These are phyloP conservation scores for Carpatolechia fugitivella DNA, from an alignment of 2,888 invertebrate genomes.

Conservation along the genomic window DNA sequence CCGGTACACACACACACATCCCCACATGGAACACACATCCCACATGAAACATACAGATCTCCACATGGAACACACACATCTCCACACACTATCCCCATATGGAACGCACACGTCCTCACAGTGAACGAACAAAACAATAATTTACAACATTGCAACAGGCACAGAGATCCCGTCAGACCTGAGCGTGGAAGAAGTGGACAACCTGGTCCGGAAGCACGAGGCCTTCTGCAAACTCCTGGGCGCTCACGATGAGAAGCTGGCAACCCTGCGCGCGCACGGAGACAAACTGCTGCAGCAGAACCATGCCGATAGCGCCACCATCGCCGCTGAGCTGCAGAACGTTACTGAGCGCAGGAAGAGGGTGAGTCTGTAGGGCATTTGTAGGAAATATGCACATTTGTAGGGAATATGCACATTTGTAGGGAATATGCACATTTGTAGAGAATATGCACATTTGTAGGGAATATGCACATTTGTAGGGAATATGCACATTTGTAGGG, in stretches of 20 bases:
- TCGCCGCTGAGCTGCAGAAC: constrained; percentile 86
- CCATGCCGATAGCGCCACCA: constrained; percentile 93
- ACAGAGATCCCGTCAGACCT: constrained; percentile 85
- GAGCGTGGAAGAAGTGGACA: constrained; percentile 92
- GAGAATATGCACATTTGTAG: too few species aligned
- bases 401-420: too few species aligned
- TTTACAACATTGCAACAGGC: constrained; percentile 43
- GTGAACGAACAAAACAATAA: neutral
- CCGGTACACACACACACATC: constrained; percentile 56
- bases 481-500: too few species aligned
- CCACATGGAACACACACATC: neutral
- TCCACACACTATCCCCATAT: too few species aligned
- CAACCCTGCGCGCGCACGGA: constrained; percentile 89
- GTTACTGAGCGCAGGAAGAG: constrained; percentile 85
- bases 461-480: too few species aligned
- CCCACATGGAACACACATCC: too few species aligned
- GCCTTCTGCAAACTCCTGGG: constrained; percentile 95
- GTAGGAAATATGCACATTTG: too few species aligned
- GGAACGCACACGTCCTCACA: too few species aligned
- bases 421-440: too few species aligned
- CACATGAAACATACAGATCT: neutral
- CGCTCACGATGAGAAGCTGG: constrained; percentile 89
- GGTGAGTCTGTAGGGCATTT: constrained; percentile 45
- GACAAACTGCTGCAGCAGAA: constrained; percentile 92
- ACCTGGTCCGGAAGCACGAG: constrained; percentile 94